Evolutionary conservation across 1,140 invertebrate genomes (phyloP).

Genomic region (Artemia franciscana): DNA sequence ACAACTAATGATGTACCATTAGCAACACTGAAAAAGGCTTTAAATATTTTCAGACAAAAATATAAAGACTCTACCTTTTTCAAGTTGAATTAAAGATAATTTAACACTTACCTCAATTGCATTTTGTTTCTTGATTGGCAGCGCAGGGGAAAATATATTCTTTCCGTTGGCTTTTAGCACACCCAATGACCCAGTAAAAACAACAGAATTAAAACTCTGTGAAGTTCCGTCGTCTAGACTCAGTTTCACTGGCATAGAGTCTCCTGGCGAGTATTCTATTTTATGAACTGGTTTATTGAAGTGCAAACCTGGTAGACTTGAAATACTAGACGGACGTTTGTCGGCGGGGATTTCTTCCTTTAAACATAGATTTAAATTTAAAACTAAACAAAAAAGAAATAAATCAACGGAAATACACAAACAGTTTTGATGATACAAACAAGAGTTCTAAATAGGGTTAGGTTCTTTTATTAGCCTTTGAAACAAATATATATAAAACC

Average conservation of each 20-base stretch:
- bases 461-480: too few relatives aligned
- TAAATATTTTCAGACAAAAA: too few relatives aligned
- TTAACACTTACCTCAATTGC: slow-evolving; percentile 19
- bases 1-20: too few relatives aligned
- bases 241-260: background rate
- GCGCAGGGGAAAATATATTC: slow-evolving; percentile 26
- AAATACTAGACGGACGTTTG: background rate
- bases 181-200: slow-evolving; percentile 40
- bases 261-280: background rate
- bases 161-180: slow-evolving; percentile 29
- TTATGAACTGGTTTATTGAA: background rate
- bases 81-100: too few relatives aligned
- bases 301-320: background rate
- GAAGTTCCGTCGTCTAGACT: slow-evolving; percentile 16
- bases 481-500: too few relatives aligned
- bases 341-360: background rate
- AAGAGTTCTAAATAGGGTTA: too few relatives aligned
- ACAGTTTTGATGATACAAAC: too few relatives aligned
- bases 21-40: too few relatives aligned
- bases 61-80: too few relatives aligned
- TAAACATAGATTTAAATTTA: background rate
- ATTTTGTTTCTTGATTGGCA: slow-evolving; percentile 25
- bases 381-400: background rate
- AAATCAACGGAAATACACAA: too few relatives aligned
- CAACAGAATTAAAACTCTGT: slow-evolving; percentile 27